Base-by-base conservation (phyloP, 2,888 invertebrate genomes). In the Parnassius glacialis region DNA sequence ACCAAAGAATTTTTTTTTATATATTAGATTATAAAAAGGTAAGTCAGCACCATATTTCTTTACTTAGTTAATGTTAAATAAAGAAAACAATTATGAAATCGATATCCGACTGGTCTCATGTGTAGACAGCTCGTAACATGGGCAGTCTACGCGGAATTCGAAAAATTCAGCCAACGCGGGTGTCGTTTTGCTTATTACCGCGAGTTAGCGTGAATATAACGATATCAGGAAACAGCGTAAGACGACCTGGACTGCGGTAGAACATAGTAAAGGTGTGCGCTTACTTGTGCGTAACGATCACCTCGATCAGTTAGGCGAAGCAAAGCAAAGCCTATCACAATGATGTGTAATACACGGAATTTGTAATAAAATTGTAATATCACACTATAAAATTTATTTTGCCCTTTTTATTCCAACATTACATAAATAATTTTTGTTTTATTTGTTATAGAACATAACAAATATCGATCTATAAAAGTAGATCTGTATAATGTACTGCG, bases 141-240 rank as follows among this genome's bases (percentile, higher is more conserved):
- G 58, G 62, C 58, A 65, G 57, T 55, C 60, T 70, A 66, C 68
- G 59, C 53, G 72, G 74, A 74, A 76, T 76, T 73, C 71, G 67
- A 73, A 75, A 76, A 77, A 72, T 72, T 70, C 67, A 65, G 66
- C 64, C 58, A 68, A 52, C 64, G 59, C 42, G 55, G 68, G 75
- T 75, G 68, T 77, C 74, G 54, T 61, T 66, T 75, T 61, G 64
- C 62, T 61, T 45, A 53, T 65, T 59, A 66, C 70, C 55, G 57
- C 68, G 66, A 65, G 67, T 75, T 74, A 71, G 58, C 66, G 70
- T 70, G 76, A 75, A 74, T 62, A 62, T 68, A 69, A 71, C 68
- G 70, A 70, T 77, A 67, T 75, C 72, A 74, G 75, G 78, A 76
- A 77, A 74, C 67, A 64, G 67, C 56, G 69, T 68, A 72, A 76